Conservation (phyloP, 2,113 vertebrate genomes). For the Perca flavescens region DNA sequence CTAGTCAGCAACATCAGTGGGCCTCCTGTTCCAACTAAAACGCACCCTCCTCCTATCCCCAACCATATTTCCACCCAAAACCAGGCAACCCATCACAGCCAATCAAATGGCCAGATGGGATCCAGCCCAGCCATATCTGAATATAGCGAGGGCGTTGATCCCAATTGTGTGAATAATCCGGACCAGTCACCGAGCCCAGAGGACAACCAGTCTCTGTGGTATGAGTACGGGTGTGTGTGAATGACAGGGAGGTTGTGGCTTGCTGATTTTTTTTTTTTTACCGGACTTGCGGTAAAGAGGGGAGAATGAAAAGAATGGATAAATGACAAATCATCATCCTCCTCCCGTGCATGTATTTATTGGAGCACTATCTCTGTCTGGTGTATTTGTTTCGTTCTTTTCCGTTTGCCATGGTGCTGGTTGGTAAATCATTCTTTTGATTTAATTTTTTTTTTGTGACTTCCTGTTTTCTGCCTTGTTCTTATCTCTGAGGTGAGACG, state of each 20-base stretch:
- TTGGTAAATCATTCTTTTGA: slow-evolving; percentile 13
- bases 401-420: slow-evolving; percentile 58
- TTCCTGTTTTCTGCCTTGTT: slow-evolving; percentile 16
- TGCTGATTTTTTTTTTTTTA: slow-evolving; percentile 16
- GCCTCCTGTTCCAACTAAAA: slow-evolving; percentile 80
- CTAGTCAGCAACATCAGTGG: slow-evolving; percentile 97
- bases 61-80: slow-evolving; percentile 44
- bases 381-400: slow-evolving; percentile 42
- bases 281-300: slow-evolving; percentile 4
- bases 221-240: slow-evolving; percentile 98
- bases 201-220: slow-evolving; percentile 95
- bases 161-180: slow-evolving; percentile 65
- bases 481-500: slow-evolving; percentile 38
- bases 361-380: slow-evolving; percentile 49
- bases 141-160: slow-evolving; percentile 56
- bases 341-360: slow-evolving; percentile 72
- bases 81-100: slow-evolving; percentile 54
- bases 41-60: slow-evolving; percentile 40
- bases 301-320: slow-evolving; percentile 18
- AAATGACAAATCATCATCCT: not conserved
- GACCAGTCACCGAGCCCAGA: slow-evolving; percentile 87
- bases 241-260: slow-evolving; percentile 36
- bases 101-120: slow-evolving; percentile 57
- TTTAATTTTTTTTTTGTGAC: slow-evolving; percentile 1
- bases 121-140: slow-evolving; percentile 61